These are phyloP conservation scores for Brenthis ino DNA, from an alignment of 2,888 invertebrate genomes.

Conservation along the genomic window DNA sequence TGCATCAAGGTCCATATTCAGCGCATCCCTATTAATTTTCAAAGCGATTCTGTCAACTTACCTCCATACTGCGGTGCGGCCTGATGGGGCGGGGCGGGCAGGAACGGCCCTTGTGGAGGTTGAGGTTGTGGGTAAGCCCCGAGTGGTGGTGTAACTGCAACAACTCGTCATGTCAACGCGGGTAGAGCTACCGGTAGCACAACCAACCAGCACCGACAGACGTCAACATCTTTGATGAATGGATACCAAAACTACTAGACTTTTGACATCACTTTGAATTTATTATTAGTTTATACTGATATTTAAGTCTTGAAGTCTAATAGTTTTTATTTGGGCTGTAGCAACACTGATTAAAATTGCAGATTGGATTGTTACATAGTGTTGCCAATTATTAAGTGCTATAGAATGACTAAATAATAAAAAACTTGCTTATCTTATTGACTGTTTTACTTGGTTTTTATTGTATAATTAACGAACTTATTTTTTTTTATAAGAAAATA, in stretches of 20 bases:
- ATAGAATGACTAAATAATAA: slow-evolving; percentile 30
- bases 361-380: slow-evolving; percentile 36
- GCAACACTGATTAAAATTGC: slow-evolving; percentile 38
- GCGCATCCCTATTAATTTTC: too few species aligned
- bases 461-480: too few species aligned
- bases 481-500: background rate
- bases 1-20: too few species aligned
- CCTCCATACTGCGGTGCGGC: slow-evolving; percentile 80
- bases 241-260: slow-evolving; percentile 19
- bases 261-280: too few species aligned
- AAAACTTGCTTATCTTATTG: background rate
- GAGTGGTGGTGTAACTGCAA: slow-evolving; percentile 79
- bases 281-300: too few species aligned
- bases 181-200: slow-evolving; percentile 28
- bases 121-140: slow-evolving; percentile 84
- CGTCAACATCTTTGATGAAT: slow-evolving; percentile 26
- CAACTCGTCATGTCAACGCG: slow-evolving; percentile 55
- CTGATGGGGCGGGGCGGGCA: slow-evolving; percentile 85
- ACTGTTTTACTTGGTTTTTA: too few species aligned
- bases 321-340: slow-evolving; percentile 24
- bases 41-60: slow-evolving; percentile 41
- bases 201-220: slow-evolving; percentile 40
- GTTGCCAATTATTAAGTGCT: slow-evolving; percentile 37
- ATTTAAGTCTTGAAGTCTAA: slow-evolving; percentile 9
- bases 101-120: slow-evolving; percentile 83